Evolutionary conservation across 2,113 vertebrate species (phyloP).

Genomic region (Cyanoramphus novaezelandiae): DNA sequence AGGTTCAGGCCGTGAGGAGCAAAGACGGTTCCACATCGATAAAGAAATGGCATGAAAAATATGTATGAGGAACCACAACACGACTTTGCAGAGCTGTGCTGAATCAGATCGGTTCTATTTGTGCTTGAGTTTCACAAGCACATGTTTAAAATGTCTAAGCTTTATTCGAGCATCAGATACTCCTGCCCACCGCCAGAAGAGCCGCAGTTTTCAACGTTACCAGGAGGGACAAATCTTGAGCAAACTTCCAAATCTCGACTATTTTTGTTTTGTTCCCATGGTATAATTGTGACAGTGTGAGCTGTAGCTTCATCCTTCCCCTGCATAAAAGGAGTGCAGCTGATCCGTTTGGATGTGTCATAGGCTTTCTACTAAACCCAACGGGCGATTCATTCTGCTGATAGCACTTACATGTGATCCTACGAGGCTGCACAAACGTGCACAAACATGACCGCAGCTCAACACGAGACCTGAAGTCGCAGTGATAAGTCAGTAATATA

Average conservation of each 20-base stretch:
- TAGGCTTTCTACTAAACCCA: not conserved
- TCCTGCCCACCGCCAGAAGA: not conserved
- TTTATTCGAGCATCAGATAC: not conserved
- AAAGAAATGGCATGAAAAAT: not conserved
- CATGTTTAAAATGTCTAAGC: conserved; percentile 8
- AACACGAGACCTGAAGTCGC: not conserved
- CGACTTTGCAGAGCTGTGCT: not conserved
- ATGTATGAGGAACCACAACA: not conserved
- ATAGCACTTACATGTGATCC: not conserved
- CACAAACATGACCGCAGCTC: not conserved
- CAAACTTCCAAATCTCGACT: not conserved
- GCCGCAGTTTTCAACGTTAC: not conserved
- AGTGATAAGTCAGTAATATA: not conserved
- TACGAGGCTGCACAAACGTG: not conserved
- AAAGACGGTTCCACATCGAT: not conserved
- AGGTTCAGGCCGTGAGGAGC: not conserved
- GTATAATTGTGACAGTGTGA: not conserved
- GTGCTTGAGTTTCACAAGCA: conserved; percentile 22
- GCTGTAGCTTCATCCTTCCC: not conserved
- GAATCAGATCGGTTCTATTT: conserved; percentile 9
- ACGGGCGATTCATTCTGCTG: not conserved
- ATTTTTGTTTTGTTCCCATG: conserved; percentile 5
- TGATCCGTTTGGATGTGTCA: not conserved
- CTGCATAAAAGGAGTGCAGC: not conserved
- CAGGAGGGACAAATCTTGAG: not conserved